Evolutionary conservation across 1,140 invertebrate species (phyloP), one percentile per base, ranked within the genome.

Genomic region (Episyrphus balteatus): DNA sequence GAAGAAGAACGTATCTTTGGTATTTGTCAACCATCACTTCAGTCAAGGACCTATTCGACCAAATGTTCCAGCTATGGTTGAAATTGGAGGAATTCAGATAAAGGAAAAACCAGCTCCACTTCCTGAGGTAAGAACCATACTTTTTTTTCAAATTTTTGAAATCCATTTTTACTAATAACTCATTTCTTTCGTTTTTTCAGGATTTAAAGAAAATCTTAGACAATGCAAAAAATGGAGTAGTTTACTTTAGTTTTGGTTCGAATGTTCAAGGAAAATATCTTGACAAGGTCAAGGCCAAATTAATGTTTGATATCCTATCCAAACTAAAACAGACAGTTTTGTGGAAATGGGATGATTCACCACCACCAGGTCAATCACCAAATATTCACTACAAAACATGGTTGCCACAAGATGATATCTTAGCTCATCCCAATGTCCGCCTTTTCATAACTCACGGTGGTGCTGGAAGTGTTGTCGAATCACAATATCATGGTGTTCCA

Each of bases 181-280:
- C 15, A 34, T 13, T 44, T 26, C 8, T 26, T 7, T 44, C 55
- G 53, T 44, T 19, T 42, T 46, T 47, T 44, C 46, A 73, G 70
- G 70, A 77, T 46, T 49, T 76, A 11, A 51, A 75, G 58, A 49
- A 64, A 5, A 74, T 69, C 46, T 44, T 79, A 15, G 70, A 74
- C 33, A 56, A 61, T 13, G 51, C 54, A 9, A 58, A 66, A 7
- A 55, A 74, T 21, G 77, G 77, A 2, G 70, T 74, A 11, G 70
- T 81, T 40, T 76, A 75, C 46, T 73, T 81, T 48, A 77, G 75
- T 52, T 65, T 80, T 32, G 78, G 79, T 3, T 70, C 71, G 6
- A 74, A 70, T 42, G 51, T 75, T 0, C 61, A 61, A 21, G 54
- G 63, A 3, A 51, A 55, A 5, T 46, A 58, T n/a, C 55, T 77